phyloP scores from a whole-genome alignment of 2,113 vertebrate species.

The Perccottus glenii region DNA sequence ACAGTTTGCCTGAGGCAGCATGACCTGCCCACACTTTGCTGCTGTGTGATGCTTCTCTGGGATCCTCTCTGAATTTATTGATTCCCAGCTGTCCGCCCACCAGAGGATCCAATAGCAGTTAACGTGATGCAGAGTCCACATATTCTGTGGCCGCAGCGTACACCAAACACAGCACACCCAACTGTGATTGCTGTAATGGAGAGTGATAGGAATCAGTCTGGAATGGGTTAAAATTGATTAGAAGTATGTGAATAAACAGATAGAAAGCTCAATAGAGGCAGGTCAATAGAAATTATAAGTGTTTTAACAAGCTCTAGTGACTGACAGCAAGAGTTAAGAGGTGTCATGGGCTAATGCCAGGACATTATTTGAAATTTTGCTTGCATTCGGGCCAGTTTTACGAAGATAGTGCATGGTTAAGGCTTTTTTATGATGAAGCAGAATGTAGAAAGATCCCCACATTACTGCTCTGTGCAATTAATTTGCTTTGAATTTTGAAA shows the following conservation, averaged over 20 bases:
- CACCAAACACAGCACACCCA: conserved; percentile 58
- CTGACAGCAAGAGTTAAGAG: conserved; percentile 18
- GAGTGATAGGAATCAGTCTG: conserved; percentile 70
- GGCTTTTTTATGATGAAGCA: not conserved
- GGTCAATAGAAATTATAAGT: conserved; percentile 56
- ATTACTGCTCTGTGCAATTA: too few relatives aligned
- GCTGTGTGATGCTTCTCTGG: conserved; percentile 13
- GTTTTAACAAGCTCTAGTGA: conserved; percentile 42
- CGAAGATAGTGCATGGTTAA: not conserved
- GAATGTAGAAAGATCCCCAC: not conserved
- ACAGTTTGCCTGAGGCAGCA: conserved; percentile 24
- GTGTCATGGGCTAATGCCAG: conserved; percentile 21
- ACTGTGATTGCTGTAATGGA: conserved; percentile 70
- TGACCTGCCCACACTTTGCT: conserved; percentile 34
- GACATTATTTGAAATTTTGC: conserved; percentile 1
- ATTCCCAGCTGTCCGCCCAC: conserved; percentile 58
- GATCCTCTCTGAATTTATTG: conserved; percentile 51
- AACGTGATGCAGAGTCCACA: conserved; percentile 57
- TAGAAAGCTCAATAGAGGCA: conserved; percentile 47
- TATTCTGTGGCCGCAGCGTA: conserved; percentile 65
- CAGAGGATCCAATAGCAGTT: conserved; percentile 60
- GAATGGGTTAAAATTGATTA: conserved; percentile 65
- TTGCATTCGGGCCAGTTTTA: not conserved
- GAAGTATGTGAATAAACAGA: conserved; percentile 56
- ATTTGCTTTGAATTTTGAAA: not conserved